Base-by-base conservation (phyloP, 1,140 invertebrate genomes). In the Drosophila willistoni region DNA sequence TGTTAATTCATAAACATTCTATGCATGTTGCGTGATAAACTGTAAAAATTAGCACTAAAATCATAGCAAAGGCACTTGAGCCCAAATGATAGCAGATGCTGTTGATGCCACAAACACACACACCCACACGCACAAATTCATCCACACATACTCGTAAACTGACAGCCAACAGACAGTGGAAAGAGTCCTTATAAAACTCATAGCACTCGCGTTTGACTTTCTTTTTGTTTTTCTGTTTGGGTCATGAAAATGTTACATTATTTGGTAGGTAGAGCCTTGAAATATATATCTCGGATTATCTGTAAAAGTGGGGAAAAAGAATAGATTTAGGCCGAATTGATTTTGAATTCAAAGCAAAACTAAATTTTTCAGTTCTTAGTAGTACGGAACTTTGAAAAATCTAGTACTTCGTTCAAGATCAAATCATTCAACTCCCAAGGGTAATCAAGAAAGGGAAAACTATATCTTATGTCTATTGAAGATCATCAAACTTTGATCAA, bases 41-140 rank as follows among this genome's bases (percentile, higher is more conserved):
- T 54, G 44, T 29, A 29, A 66, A 70, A 68, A 85, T 81, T 78
- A 68, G 73, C 71, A 85, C 81, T 86, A 79, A 85, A 79, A 51
- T 70, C 64, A 34, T 29, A 22, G 39, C 56, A 59, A 1, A 51
- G 14, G 65, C 44, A 56, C 61, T 69, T 65, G 66, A 57, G 65
- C 66, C 44, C 44, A 47, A 51, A 51, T 51, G 44, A 51, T 51
- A 71, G 17, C 81, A 81, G 71, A 79, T 83, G 80, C 65, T 57
- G 14, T 56, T 56, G 60, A 71, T 76, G 62, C 64, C 2, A 22
- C 17, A 69, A 47, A 42, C 54, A 14, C 61, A 64, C 13, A 36
- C 14, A 56, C 10, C 33, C 60, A 36, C 33, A 54, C 19, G 34
- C 14, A 33, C 29, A 25, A 3, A 41, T 10, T 34, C 44, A 13